Base-by-base conservation (phyloP, 2,888 invertebrate genomes). In the Harmothoe impar region DNA sequence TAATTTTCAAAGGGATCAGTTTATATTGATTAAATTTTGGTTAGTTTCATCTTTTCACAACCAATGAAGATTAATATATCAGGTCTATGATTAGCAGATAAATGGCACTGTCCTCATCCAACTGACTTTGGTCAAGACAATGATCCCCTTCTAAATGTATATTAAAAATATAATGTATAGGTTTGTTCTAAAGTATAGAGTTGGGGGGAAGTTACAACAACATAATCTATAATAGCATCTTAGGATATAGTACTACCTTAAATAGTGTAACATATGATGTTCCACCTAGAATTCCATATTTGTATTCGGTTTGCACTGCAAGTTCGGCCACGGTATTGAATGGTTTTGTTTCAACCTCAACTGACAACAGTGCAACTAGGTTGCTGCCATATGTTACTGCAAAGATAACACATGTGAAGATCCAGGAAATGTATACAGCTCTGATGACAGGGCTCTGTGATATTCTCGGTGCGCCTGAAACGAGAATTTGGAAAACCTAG, bases 361-460 rank as follows among this genome's bases (percentile, higher is more conserved):
- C n/a, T n/a, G n/a, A n/a, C n/a, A n/a, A n/a, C n/a, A n/a, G n/a
- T n/a, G n/a, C n/a, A n/a, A n/a, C n/a, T n/a, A n/a, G n/a, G n/a
- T n/a, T n/a, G n/a, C n/a, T n/a, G n/a, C n/a, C n/a, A n/a, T n/a
- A n/a, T n/a, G n/a, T n/a, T n/a, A n/a, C n/a, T n/a, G n/a, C n/a
- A n/a, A n/a, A n/a, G n/a, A n/a, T n/a, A n/a, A n/a, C n/a, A n/a
- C n/a, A n/a, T n/a, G n/a, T n/a, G n/a, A n/a, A n/a, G n/a, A n/a
- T n/a, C n/a, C 68, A 68, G n/a, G n/a, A 68, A n/a, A 68, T 68
- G 68, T 17, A 68, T 12, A 68, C 68, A 7, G 68, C n/a, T 68
- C 68, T 68, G 17, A 68, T n/a, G 17, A 68, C 68, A 52, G 54
- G 54, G 17, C 54, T 52, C 12, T 10, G 12, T 10, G 54, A 52